phyloP scores from a whole-genome alignment of 2,888 invertebrate species.

The Cheilosia scutellata region DNA sequence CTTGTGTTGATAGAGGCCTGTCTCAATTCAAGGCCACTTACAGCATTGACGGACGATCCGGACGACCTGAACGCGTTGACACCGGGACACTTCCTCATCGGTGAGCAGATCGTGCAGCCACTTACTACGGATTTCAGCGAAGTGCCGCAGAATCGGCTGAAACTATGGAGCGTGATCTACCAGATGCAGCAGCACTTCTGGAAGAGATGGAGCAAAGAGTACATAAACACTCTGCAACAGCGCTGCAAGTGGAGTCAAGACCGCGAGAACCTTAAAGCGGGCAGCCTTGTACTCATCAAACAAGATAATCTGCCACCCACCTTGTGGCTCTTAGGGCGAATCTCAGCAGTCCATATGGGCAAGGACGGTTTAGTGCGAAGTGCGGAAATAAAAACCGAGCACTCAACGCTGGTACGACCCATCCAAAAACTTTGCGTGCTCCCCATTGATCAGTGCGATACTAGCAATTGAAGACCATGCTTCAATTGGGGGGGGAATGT shows the following conservation, averaged over 20 bases:
- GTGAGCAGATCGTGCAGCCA: constrained; percentile 26
- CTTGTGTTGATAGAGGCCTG: constrained; percentile 25
- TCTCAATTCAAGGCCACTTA: constrained; percentile 19
- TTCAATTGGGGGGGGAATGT: constrained; percentile 26
- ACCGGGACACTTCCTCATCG: constrained; percentile 19
- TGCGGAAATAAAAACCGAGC: constrained; percentile 15
- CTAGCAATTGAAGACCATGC: constrained; percentile 10
- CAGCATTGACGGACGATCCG: constrained; percentile 14
- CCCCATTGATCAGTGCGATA: not conserved
- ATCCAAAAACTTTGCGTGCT: constrained; percentile 6
- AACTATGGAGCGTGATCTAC: constrained; percentile 2
- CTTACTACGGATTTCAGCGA: constrained; percentile 8
- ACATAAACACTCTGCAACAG: constrained; percentile 27
- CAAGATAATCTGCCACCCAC: constrained; percentile 16
- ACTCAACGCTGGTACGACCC: constrained; percentile 5
- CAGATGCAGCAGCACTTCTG: constrained; percentile 29
- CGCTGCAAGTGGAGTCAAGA: constrained; percentile 3
- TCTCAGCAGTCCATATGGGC: constrained; percentile 9
- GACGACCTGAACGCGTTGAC: constrained; percentile 10
- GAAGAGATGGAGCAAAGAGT: constrained; percentile 11
- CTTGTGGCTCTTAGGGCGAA: constrained; percentile 5
- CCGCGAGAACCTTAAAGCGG: not conserved
- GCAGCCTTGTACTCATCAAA: constrained; percentile 8
- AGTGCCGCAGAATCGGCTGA: constrained; percentile 7
- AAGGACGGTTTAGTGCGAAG: constrained; percentile 24